Conservation (phyloP, 1,140 invertebrate species). For the Matsumurasca onukii region DNA sequence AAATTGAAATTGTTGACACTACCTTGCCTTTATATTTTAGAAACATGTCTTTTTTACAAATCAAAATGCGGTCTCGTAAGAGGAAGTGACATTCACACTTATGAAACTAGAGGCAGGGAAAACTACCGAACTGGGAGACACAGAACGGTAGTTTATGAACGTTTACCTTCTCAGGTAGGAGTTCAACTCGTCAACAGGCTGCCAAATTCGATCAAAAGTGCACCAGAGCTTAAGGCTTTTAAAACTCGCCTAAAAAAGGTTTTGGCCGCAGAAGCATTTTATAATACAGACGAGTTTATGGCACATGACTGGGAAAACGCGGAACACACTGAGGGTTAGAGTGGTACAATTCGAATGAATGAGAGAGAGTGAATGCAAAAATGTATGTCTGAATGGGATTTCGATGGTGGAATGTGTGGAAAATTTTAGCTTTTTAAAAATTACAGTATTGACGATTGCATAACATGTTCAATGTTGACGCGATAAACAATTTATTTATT, state of each 20-base stretch:
- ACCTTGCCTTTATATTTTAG: background rate
- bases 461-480: too few species aligned
- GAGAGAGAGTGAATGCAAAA: too few species aligned
- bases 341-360: too few species aligned
- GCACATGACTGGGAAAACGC: background rate
- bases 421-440: too few species aligned
- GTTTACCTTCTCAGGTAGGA: background rate
- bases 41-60: background rate
- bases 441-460: too few species aligned
- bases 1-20: background rate
- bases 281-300: background rate
- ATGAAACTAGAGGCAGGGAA: background rate
- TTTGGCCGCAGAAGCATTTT: background rate
- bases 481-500: too few species aligned
- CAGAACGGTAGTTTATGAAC: background rate
- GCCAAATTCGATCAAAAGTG: background rate
- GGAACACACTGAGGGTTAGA: too few species aligned
- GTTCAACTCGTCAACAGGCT: background rate
- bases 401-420: too few species aligned
- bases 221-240: background rate
- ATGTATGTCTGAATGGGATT: too few species aligned
- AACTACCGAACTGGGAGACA: background rate
- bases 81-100: background rate
- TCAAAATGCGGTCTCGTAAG: background rate
- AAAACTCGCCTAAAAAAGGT: background rate